Evolutionary conservation across 1,140 invertebrate genomes (phyloP).

Genomic region (Zaprionus inermis): DNA sequence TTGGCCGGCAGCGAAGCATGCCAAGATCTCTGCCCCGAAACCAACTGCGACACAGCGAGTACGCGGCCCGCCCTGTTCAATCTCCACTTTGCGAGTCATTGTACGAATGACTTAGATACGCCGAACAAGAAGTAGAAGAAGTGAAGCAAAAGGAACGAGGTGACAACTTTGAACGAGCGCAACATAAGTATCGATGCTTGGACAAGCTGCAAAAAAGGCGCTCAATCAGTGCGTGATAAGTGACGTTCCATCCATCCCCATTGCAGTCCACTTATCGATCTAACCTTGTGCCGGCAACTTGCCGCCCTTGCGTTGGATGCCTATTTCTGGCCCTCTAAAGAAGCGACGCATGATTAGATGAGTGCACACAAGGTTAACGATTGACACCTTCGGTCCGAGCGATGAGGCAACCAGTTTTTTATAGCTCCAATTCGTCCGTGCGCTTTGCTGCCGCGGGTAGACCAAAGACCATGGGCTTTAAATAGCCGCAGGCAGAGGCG

Average conservation of each 20-base stretch:
- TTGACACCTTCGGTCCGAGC: conserved; percentile 25
- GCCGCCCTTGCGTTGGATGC: background rate
- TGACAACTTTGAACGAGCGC: conserved; percentile 8
- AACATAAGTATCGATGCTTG: conserved; percentile 40
- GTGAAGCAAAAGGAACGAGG: background rate
- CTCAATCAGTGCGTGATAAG: too few species aligned
- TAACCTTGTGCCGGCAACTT: conserved; percentile 11
- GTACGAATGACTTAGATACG: conserved; percentile 75
- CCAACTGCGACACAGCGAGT: conserved; percentile 15
- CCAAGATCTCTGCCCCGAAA: conserved; percentile 56
- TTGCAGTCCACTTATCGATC: conserved; percentile 12
- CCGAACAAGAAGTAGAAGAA: conserved; percentile 30
- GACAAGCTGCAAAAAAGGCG: background rate
- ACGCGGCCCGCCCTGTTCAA: conserved; percentile 7
- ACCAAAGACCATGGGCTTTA: conserved; percentile 30
- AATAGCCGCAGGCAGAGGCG: conserved; percentile 3
- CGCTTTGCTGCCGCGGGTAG: background rate
- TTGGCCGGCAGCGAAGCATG: conserved; percentile 53
- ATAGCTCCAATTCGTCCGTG: background rate
- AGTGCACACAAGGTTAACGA: conserved; percentile 48
- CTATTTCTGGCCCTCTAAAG: conserved; percentile 28
- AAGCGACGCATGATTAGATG: conserved; percentile 41
- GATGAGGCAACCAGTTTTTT: conserved; percentile 1
- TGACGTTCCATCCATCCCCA: too few species aligned
- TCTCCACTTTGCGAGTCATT: conserved; percentile 52